Conservation (phyloP, 2,113 vertebrate species). For the Phrynosoma blainvillii region DNA sequence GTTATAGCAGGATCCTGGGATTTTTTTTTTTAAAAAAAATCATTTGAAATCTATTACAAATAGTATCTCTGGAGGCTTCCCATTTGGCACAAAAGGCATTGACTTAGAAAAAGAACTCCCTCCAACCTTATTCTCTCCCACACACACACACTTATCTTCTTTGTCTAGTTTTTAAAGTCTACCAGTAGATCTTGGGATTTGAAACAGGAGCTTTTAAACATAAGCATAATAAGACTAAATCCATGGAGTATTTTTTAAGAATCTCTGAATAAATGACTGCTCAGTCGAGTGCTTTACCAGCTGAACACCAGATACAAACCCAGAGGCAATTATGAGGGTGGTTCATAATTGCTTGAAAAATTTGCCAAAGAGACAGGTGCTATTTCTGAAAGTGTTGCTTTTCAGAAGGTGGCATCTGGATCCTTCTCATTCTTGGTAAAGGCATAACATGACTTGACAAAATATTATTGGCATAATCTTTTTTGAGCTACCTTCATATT, state of each 20-base stretch:
- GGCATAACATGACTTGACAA: conserved; percentile 4
- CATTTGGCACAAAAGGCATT: not conserved
- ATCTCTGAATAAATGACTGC: conserved; percentile 1
- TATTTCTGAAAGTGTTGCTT: conserved; percentile 31
- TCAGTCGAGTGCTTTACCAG: not conserved
- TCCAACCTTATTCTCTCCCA: too few relatives aligned
- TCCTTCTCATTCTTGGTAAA: conserved; percentile 9
- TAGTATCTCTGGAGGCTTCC: not conserved
- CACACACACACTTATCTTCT: not conserved
- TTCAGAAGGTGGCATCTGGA: conserved; percentile 34
- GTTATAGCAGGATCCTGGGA: too few relatives aligned
- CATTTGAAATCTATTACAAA: not conserved
- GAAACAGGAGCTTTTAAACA: not conserved
- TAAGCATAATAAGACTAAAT: not conserved
- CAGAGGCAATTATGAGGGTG: conserved; percentile 30
- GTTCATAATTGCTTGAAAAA: not conserved
- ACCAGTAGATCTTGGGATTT: not conserved
- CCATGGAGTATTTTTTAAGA: conserved; percentile 4
- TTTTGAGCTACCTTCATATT: not conserved
- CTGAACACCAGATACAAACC: conserved; percentile 7
- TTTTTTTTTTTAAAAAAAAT: not conserved
- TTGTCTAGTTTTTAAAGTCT: not conserved
- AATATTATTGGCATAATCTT: conserved; percentile 4
- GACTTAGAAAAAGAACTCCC: not conserved
- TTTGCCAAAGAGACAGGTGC: conserved; percentile 54